Evolutionary conservation across 2,888 invertebrate species (phyloP).

Genomic region (Merodon equestris): DNA sequence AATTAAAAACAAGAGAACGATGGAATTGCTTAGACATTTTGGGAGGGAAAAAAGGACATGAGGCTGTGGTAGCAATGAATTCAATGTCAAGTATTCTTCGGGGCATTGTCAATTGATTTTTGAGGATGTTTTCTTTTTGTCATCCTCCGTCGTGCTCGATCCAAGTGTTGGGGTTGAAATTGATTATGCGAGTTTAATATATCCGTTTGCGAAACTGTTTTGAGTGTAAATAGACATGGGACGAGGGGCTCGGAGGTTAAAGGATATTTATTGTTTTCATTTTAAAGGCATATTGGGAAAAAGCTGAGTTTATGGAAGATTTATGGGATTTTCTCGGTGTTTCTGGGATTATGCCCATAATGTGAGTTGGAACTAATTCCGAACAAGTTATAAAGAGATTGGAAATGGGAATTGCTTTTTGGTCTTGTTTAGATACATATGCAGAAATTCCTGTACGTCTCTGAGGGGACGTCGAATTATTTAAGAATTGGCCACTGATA

Average conservation of each 20-base stretch:
- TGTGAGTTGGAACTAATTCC: no score
- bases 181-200: constrained; percentile 49
- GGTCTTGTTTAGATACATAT: no score
- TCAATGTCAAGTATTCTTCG: constrained; percentile 54
- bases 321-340: constrained; percentile 7
- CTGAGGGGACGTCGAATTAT: no score
- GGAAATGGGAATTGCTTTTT: no score
- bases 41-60: neutral
- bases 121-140: neutral
- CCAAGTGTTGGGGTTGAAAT: constrained; percentile 15
- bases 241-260: neutral
- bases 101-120: constrained; percentile 54
- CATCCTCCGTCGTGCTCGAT: no score
- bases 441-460: no score
- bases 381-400: no score
- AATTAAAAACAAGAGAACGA: constrained; percentile 35
- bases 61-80: constrained; percentile 24
- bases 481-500: no score
- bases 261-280: constrained; percentile 50
- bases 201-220: constrained; percentile 12
- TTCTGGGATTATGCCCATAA: neutral
- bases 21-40: neutral
- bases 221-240: neutral
- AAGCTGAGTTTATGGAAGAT: constrained; percentile 5
- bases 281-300: constrained; percentile 12